phyloP scores from a whole-genome alignment of 2,888 invertebrate species.

The Tricholauxania praeusta region DNA sequence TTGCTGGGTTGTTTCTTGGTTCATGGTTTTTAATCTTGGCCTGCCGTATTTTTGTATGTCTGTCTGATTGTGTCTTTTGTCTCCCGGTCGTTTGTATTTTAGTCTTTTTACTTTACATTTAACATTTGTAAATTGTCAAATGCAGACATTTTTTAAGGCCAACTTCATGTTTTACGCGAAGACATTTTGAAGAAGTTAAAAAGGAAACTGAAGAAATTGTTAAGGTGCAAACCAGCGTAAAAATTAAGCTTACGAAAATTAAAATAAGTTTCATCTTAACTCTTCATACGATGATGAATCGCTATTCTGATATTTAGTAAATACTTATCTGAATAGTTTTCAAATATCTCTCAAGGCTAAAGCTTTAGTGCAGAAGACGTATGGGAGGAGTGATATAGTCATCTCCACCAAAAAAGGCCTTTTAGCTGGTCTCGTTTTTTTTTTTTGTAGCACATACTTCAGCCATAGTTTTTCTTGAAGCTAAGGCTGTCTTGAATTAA shows the following conservation, averaged over 20 bases:
- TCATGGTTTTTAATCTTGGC: constrained; percentile 9
- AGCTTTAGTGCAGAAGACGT: too few species aligned
- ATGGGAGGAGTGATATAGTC: too few species aligned
- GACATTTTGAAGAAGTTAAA: background rate
- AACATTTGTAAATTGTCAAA: constrained; percentile 49
- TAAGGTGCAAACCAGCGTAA: constrained; percentile 23
- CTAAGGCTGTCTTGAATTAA: too few species aligned
- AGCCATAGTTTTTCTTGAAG: too few species aligned
- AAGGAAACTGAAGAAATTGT: constrained; percentile 4
- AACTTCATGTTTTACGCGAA: constrained; percentile 13
- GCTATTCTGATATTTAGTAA: too few species aligned
- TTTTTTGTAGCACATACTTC: too few species aligned
- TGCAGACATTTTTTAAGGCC: constrained; percentile 36
- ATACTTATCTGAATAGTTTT: too few species aligned
- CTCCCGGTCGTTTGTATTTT: background rate
- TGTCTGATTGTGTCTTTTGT: background rate
- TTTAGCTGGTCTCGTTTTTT: too few species aligned
- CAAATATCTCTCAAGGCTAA: too few species aligned
- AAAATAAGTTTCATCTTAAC: too few species aligned
- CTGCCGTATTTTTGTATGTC: constrained; percentile 1
- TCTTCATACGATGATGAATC: too few species aligned
- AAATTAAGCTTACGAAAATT: background rate
- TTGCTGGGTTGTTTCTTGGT: constrained; percentile 41
- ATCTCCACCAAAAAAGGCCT: too few species aligned
- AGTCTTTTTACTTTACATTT: constrained; percentile 1